These are phyloP conservation scores for Cisticola juncidis DNA, from an alignment of 2,113 vertebrate species.

Conservation along the genomic window DNA sequence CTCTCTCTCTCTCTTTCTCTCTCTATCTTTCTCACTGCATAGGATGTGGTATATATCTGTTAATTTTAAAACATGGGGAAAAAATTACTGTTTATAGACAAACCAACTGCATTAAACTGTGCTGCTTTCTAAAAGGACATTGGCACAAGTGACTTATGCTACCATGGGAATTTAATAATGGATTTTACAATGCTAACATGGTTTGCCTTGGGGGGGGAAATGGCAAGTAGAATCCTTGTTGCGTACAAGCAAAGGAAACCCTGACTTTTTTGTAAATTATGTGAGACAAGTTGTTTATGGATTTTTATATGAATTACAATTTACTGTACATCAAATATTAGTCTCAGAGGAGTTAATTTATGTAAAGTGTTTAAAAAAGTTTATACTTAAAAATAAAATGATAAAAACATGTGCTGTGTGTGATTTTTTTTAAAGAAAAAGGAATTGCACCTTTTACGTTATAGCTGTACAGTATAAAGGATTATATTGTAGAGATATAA, in stretches of 20 bases:
- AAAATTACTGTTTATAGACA: slow-evolving; percentile 82
- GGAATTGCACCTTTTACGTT: slow-evolving; percentile 85
- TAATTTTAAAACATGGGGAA: slow-evolving; percentile 80
- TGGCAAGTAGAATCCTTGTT: slow-evolving; percentile 83
- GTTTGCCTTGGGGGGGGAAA: slow-evolving; percentile 77
- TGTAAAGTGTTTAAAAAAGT: slow-evolving; percentile 98
- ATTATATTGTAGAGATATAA: slow-evolving; percentile 87
- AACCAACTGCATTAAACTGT: slow-evolving; percentile 79
- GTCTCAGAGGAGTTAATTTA: slow-evolving; percentile 99
- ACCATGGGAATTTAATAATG: slow-evolving; percentile 79
- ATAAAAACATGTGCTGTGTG: slow-evolving; percentile 85
- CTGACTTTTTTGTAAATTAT: slow-evolving; percentile 96
- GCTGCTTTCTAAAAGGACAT: slow-evolving; percentile 85
- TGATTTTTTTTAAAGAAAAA: slow-evolving; percentile 79
- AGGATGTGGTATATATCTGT: slow-evolving; percentile 85
- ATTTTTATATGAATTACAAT: slow-evolving; percentile 95
- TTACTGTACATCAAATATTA: slow-evolving; percentile 99
- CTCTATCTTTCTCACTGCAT: slow-evolving; percentile 79
- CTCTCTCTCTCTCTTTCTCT: slow-evolving; percentile 64
- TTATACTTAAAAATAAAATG: slow-evolving; percentile 98
- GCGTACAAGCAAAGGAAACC: slow-evolving; percentile 88
- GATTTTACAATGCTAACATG: slow-evolving; percentile 79
- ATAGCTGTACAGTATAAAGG: slow-evolving; percentile 85
- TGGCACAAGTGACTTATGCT: slow-evolving; percentile 83
- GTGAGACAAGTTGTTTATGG: slow-evolving; percentile 92